phyloP scores from a whole-genome alignment of 2,797 vertebrate genomes.

The Sebastes nivosus region DNA sequence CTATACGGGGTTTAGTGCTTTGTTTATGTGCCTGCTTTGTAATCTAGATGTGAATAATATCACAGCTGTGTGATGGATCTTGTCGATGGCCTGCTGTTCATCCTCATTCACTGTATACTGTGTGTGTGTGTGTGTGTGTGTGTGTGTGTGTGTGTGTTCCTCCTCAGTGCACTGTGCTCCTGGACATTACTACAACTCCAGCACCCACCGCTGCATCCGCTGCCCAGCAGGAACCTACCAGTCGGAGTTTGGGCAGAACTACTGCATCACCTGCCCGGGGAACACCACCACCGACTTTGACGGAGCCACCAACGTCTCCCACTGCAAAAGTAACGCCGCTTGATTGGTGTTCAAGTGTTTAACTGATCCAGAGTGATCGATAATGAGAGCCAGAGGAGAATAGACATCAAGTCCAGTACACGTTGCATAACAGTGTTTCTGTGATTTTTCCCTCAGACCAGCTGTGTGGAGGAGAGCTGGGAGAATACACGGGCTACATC shows the following conservation, averaged over 20 bases:
- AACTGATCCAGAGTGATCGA: neutral
- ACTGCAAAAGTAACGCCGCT: conserved; percentile 92
- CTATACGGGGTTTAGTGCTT: neutral
- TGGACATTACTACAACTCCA: conserved; percentile 95
- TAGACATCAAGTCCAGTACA: neutral
- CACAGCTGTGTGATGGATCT: conserved; percentile 19
- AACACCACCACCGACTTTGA: conserved; percentile 98
- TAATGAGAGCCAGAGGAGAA: neutral
- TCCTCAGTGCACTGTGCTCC: conserved; percentile 93
- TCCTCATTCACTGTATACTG: neutral
- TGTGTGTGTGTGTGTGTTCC: neutral
- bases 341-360: no score
- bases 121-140: neutral
- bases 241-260: conserved; percentile 95
- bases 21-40: conserved; percentile 1
- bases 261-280: conserved; percentile 93
- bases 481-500: conserved; percentile 95
- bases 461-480: conserved; percentile 93
- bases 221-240: conserved; percentile 93
- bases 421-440: neutral
- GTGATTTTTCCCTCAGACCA: conserved; percentile 84
- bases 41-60: neutral
- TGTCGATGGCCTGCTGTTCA: neutral
- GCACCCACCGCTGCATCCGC: conserved; percentile 92
- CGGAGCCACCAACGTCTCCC: conserved; percentile 93